These are phyloP conservation scores for Holcopasites calliopsidis DNA, from an alignment of 1,140 invertebrate species.

Conservation along the genomic window DNA sequence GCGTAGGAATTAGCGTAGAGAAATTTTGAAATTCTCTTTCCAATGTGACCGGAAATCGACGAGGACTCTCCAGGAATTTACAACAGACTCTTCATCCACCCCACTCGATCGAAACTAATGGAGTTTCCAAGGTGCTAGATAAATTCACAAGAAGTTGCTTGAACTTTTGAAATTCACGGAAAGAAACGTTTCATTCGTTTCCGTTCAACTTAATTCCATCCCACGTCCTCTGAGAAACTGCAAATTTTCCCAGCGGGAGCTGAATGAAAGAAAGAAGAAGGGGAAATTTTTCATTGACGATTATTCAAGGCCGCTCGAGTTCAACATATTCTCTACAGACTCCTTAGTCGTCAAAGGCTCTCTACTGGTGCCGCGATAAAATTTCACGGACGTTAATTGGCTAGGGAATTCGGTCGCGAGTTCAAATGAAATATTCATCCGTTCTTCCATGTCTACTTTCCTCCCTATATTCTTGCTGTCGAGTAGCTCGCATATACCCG, in stretches of 20 bases:
- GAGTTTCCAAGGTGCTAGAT: neutral
- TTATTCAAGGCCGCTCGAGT: too few relatives aligned
- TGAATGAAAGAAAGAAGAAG: too few relatives aligned
- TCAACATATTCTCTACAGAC: too few relatives aligned
- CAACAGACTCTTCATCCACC: too few relatives aligned
- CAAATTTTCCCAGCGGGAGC: neutral
- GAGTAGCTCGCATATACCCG: neutral
- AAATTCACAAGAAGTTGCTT: neutral
- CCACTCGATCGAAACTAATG: neutral
- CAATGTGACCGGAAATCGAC: too few relatives aligned
- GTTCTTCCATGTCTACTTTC: neutral
- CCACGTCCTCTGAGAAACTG: neutral
- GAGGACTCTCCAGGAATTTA: too few relatives aligned
- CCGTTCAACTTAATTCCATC: neutral
- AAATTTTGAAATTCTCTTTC: too few relatives aligned
- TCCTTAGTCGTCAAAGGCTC: neutral
- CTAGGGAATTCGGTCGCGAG: neutral
- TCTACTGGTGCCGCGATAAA: too few relatives aligned
- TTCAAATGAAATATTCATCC: constrained; percentile 21
- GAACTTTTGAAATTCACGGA: too few relatives aligned
- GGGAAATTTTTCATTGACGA: neutral
- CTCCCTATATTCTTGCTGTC: neutral
- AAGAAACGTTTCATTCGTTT: neutral
- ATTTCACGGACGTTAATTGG: neutral
- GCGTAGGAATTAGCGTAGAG: too few relatives aligned